phyloP scores from a whole-genome alignment of 2,797 vertebrate genomes.

The Toxotes lorentzi region DNA sequence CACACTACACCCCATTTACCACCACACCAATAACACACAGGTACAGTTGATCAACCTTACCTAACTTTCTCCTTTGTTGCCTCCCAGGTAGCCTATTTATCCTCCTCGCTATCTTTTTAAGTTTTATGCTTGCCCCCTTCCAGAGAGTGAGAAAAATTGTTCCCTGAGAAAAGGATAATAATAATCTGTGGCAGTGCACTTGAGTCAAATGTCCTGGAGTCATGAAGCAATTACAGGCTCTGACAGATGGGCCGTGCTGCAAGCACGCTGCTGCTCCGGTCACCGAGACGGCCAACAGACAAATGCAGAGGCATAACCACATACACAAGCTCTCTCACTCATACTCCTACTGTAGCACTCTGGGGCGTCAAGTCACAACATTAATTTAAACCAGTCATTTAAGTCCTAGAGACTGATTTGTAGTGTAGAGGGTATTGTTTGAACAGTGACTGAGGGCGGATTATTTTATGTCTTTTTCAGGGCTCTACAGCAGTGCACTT shows the following conservation, averaged over 20 bases:
- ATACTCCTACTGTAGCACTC: slow-evolving; percentile 70
- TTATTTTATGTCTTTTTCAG: slow-evolving; percentile 55
- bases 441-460: slow-evolving; percentile 59
- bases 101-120: slow-evolving; percentile 71
- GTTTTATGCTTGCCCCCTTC: slow-evolving; percentile 67
- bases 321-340: slow-evolving; percentile 65
- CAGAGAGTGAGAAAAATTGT: slow-evolving; percentile 77
- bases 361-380: slow-evolving; percentile 76
- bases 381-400: slow-evolving; percentile 79
- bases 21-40: slow-evolving; percentile 57
- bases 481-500: slow-evolving; percentile 19
- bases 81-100: slow-evolving; percentile 72
- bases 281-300: slow-evolving; percentile 79
- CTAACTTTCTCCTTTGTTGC: slow-evolving; percentile 67
- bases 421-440: slow-evolving; percentile 53
- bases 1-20: slow-evolving; percentile 61
- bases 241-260: slow-evolving; percentile 84
- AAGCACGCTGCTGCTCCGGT: slow-evolving; percentile 74
- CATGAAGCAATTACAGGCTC: slow-evolving; percentile 86
- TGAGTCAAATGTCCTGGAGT: slow-evolving; percentile 85
- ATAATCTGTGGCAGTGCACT: slow-evolving; percentile 86
- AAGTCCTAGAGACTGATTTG: slow-evolving; percentile 72
- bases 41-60: slow-evolving; percentile 69
- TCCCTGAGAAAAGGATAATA: slow-evolving; percentile 84
- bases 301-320: slow-evolving; percentile 71